Conservation (phyloP, 1,140 invertebrate species). For the Pseudachorutes palmiensis region DNA sequence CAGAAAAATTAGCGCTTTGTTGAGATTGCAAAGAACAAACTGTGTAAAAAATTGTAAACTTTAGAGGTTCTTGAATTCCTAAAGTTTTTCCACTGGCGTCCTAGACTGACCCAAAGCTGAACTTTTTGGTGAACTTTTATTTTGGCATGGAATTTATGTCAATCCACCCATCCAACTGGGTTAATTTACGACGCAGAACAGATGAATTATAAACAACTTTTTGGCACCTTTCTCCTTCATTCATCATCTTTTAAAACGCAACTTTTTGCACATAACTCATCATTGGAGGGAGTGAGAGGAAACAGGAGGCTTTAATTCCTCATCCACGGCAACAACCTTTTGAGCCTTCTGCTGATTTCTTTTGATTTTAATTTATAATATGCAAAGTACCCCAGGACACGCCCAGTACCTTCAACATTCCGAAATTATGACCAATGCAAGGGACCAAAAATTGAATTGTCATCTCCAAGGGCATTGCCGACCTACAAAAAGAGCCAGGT, state of each 20-base stretch:
- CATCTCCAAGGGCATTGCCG: background rate
- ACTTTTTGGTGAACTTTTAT: too few species aligned
- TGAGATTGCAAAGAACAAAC: too few species aligned
- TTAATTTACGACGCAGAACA: background rate
- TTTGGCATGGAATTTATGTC: background rate
- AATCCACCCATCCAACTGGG: background rate
- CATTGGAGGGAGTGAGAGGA: too few species aligned
- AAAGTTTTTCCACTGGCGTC: background rate
- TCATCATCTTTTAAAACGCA: background rate
- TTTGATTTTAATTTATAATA: too few species aligned
- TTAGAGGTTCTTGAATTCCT: too few species aligned
- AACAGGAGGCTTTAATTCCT: too few species aligned
- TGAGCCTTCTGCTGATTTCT: too few species aligned
- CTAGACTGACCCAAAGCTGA: background rate
- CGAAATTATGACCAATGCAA: background rate
- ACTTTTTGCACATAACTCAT: background rate
- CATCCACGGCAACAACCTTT: background rate
- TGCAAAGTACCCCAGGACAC: background rate
- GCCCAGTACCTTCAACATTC: background rate
- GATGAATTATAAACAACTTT: background rate
- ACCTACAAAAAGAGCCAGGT: background rate
- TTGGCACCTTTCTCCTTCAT: background rate
- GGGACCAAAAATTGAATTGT: background rate
- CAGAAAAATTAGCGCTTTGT: too few species aligned
- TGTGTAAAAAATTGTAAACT: too few species aligned